phyloP scores from a whole-genome alignment of 2,113 vertebrate species.

The Melanocharis versteri region DNA sequence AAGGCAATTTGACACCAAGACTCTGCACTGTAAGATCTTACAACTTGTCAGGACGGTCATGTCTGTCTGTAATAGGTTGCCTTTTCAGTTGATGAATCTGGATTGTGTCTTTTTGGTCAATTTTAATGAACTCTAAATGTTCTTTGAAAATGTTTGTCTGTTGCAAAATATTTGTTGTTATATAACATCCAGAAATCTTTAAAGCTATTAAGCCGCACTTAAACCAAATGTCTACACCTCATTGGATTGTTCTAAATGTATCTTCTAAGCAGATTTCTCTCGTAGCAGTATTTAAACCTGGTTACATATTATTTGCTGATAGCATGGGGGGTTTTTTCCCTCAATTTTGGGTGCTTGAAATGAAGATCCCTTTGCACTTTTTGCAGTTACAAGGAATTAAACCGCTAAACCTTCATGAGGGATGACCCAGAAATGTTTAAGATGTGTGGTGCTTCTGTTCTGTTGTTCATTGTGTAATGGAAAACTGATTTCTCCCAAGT shows the following conservation, averaged over 20 bases:
- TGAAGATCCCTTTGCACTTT: background rate
- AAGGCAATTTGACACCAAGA: slow-evolving; percentile 21
- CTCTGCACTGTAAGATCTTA: background rate
- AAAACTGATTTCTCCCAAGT: slow-evolving; percentile 24
- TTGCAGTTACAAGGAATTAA: background rate
- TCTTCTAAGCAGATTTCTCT: slow-evolving; percentile 39
- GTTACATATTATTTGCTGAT: background rate
- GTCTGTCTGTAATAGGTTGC: background rate
- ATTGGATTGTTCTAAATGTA: slow-evolving; percentile 43
- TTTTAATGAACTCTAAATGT: slow-evolving; percentile 21
- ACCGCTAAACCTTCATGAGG: background rate
- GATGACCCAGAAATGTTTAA: background rate
- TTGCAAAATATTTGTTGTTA: slow-evolving; percentile 20
- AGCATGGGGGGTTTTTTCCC: background rate
- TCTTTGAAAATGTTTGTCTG: background rate
- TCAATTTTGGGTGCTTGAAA: background rate
- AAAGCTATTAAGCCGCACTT: slow-evolving; percentile 36
- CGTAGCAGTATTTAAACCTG: background rate
- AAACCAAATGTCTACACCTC: slow-evolving; percentile 26
- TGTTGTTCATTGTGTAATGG: background rate
- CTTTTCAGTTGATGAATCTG: slow-evolving; percentile 13
- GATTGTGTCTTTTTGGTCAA: background rate
- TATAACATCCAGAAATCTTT: background rate
- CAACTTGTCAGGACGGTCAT: background rate
- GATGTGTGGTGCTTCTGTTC: slow-evolving; percentile 4